Percentiles rank a stretch among this genome's conserved stretches.
These are phyloP conservation scores for Zosterops hypoxanthus DNA, from an alignment of 2,113 vertebrate genomes.

Conservation along the genomic window DNA sequence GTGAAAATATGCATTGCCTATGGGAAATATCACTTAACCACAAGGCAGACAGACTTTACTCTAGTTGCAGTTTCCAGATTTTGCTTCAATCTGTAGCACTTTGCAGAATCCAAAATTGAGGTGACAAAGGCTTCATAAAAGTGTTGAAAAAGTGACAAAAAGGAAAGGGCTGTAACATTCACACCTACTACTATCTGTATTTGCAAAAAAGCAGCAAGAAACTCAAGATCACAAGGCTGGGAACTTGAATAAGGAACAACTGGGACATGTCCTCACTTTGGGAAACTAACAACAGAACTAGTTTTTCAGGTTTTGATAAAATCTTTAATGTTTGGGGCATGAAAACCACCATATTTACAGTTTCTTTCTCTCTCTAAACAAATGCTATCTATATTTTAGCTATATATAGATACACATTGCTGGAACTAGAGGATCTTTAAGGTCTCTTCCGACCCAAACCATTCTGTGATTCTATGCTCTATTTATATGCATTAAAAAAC, in stretches of 20 bases:
- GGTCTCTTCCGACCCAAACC: neutral
- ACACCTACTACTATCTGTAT: constrained; percentile 15
- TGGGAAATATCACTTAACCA: constrained; percentile 27
- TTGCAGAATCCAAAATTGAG: constrained; percentile 19
- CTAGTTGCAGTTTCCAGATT: constrained; percentile 9
- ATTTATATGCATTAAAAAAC: neutral
- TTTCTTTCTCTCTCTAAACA: neutral
- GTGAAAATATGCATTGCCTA: neutral
- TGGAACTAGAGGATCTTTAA: neutral
- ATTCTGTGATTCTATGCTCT: neutral
- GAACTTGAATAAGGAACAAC: constrained; percentile 40
- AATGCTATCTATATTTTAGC: neutral
- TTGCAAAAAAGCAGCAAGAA: constrained; percentile 25
- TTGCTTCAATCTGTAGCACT: constrained; percentile 23
- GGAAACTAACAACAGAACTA: neutral
- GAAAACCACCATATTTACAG: neutral
- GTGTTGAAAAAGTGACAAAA: constrained; percentile 18
- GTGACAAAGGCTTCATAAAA: constrained; percentile 27
- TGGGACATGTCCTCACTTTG: neutral
- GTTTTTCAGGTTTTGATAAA: neutral
- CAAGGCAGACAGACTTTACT: constrained; percentile 34
- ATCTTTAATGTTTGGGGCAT: neutral
- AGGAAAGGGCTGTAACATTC: constrained; percentile 16
- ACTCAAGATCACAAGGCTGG: constrained; percentile 28
- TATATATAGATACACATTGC: neutral